Conservation (phyloP, 2,888 invertebrate genomes). For the Hyposoter didymator region DNA sequence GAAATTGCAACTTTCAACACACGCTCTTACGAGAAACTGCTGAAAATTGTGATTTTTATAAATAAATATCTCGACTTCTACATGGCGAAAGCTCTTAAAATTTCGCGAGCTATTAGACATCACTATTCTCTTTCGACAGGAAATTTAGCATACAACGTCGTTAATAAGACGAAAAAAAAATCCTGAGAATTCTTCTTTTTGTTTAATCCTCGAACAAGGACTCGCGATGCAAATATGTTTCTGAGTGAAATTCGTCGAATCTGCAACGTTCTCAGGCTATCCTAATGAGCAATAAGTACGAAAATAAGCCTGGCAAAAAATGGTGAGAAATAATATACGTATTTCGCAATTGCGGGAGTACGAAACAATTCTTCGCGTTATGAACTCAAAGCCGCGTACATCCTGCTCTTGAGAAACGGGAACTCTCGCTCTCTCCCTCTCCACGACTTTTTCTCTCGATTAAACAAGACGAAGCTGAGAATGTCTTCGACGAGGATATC, state of each 20-base stretch:
- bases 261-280: constrained; percentile 38
- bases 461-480: constrained; percentile 49
- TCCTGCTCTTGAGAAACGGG: constrained; percentile 60
- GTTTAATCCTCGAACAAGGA: not conserved
- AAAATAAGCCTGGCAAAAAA: constrained; percentile 28
- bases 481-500: constrained; percentile 33
- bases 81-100: too few species aligned
- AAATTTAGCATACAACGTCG: too few species aligned
- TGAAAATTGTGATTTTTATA: too few species aligned
- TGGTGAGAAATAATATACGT: constrained; percentile 30
- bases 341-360: constrained; percentile 49
- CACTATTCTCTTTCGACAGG: too few species aligned
- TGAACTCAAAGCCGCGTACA: constrained; percentile 52
- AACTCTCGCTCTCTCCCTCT: constrained; percentile 15
- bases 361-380: constrained; percentile 50
- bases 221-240: not conserved
- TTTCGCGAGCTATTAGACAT: not conserved
- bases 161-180: not conserved
- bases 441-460: not conserved
- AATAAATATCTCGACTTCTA: too few species aligned
- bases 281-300: constrained; percentile 49
- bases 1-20: too few species aligned
- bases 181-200: not conserved
- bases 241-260: constrained; percentile 1
- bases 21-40: too few species aligned